phyloP scores from a whole-genome alignment of 2,797 vertebrate genomes.

The Streptopelia turtur region DNA sequence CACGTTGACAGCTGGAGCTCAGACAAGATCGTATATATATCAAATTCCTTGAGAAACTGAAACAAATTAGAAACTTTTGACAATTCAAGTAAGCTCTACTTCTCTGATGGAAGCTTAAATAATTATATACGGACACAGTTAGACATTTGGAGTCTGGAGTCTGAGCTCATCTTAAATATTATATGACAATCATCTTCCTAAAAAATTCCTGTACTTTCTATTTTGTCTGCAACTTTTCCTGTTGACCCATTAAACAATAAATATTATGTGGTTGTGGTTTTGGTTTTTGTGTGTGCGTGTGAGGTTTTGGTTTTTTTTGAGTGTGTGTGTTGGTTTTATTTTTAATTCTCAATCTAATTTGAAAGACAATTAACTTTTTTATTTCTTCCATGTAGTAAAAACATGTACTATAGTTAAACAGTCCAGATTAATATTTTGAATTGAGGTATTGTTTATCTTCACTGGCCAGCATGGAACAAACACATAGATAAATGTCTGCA shows the following conservation, averaged over 20 bases:
- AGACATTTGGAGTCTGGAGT: background rate
- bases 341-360: background rate
- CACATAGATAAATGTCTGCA: background rate
- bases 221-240: background rate
- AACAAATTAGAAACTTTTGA: background rate
- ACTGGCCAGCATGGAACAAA: background rate
- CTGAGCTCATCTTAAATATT: background rate
- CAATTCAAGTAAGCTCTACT: background rate
- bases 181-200: background rate
- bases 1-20: background rate
- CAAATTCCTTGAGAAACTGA: background rate
- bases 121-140: background rate
- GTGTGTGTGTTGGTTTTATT: background rate
- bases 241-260: background rate
- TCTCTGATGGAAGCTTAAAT: background rate
- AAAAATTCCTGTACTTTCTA: background rate
- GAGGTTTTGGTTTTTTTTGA: no score
- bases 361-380: background rate
- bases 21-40: background rate
- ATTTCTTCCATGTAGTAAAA: background rate
- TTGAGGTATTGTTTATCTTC: background rate
- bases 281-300: background rate
- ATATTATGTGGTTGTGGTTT: background rate
- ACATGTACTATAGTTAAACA: background rate
- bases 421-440: background rate